Evolutionary conservation across 2,888 invertebrate species (phyloP).

Genomic region (Eudasyphora cyanicolor): DNA sequence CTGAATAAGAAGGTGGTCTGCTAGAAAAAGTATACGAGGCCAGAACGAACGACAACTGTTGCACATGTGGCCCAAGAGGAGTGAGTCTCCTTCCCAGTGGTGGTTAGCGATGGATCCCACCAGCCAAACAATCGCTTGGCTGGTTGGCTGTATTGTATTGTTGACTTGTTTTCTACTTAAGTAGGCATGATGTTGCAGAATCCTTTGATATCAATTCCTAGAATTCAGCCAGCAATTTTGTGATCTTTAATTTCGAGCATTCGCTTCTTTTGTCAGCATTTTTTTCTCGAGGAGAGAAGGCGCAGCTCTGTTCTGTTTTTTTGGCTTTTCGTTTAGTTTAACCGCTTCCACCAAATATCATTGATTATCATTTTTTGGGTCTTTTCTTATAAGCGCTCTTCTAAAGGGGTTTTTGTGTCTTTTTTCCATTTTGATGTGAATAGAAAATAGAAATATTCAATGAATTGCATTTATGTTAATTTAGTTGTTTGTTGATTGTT

Average conservation of each 20-base stretch:
- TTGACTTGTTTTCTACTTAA: constrained; percentile 52
- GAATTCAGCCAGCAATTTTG: constrained; percentile 45
- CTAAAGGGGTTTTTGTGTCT: background rate
- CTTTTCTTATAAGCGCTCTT: background rate
- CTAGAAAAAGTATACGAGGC: constrained; percentile 24
- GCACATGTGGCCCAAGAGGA: constrained; percentile 38
- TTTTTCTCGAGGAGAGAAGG: background rate
- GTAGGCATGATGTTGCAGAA: constrained; percentile 66
- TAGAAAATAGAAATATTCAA: background rate
- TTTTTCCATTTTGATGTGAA: background rate
- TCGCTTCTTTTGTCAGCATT: constrained; percentile 19
- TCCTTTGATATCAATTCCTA: constrained; percentile 64
- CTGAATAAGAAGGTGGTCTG: constrained; percentile 6
- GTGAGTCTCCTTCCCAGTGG: constrained; percentile 10
- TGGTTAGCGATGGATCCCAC: background rate
- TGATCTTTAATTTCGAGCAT: constrained; percentile 10
- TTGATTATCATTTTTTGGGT: constrained; percentile 54
- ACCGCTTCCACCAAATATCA: background rate
- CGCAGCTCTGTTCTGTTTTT: background rate
- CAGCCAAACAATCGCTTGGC: constrained; percentile 14
- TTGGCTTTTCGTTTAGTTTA: constrained; percentile 24
- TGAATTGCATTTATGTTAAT: constrained; percentile 28
- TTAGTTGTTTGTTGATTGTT: constrained; percentile 11
- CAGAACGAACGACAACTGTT: constrained; percentile 45
- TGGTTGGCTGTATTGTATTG: background rate